Percentiles rank a stretch among this genome's conserved stretches.
Conservation (phyloP, 1,140 invertebrate species). For the Hesperophylax magnus region DNA sequence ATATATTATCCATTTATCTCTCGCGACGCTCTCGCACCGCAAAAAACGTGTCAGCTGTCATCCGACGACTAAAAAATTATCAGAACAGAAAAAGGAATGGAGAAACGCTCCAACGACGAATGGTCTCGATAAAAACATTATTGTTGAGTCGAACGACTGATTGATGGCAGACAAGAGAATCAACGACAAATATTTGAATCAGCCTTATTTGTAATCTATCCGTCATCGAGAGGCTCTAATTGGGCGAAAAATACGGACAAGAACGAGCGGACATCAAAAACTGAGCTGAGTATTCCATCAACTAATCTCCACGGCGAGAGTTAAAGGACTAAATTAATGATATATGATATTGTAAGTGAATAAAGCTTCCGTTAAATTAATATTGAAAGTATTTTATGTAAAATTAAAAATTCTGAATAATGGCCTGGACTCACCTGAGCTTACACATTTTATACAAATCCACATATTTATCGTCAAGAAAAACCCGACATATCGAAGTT, state of each 20-base stretch:
- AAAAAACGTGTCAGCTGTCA: conserved; percentile 54
- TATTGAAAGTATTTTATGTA: too few relatives aligned
- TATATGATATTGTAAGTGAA: too few relatives aligned
- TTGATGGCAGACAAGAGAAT: conserved; percentile 24
- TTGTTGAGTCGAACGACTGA: neutral
- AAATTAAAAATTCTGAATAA: too few relatives aligned
- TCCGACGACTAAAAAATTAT: conserved; percentile 52
- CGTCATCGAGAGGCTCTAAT: conserved; percentile 20
- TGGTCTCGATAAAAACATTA: neutral
- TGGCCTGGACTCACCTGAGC: too few relatives aligned
- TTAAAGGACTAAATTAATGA: too few relatives aligned
- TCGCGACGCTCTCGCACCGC: conserved; percentile 45
- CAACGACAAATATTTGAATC: conserved; percentile 31
- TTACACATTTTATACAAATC: too few relatives aligned
- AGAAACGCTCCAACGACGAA: conserved; percentile 1
- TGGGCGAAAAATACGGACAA: neutral
- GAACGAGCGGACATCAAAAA: too few relatives aligned
- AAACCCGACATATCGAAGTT: too few relatives aligned
- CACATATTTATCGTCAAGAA: too few relatives aligned
- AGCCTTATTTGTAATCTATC: conserved; percentile 38
- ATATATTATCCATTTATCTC: conserved; percentile 56
- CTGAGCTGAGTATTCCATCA: too few relatives aligned
- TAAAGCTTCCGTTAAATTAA: too few relatives aligned
- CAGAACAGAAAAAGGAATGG: conserved; percentile 22
- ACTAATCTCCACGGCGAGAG: too few relatives aligned